phyloP scores from a whole-genome alignment of 1,140 invertebrate species.

The Amyelois transitella region DNA sequence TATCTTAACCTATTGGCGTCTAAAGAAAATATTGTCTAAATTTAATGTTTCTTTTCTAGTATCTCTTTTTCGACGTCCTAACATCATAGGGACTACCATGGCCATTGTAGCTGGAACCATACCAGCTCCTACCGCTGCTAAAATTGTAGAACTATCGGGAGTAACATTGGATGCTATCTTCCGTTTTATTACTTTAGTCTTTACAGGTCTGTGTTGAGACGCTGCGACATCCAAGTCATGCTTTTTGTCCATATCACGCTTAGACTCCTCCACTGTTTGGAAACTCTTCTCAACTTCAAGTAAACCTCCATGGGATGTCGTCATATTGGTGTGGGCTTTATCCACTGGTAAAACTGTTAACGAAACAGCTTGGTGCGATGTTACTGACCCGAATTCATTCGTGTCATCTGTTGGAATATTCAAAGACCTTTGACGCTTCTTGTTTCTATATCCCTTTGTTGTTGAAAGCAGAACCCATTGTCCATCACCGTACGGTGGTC shows the following conservation, averaged over 20 bases:
- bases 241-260: slow-evolving; percentile 59
- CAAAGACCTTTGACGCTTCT: slow-evolving; percentile 66
- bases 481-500: slow-evolving; percentile 80
- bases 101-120: slow-evolving; percentile 87
- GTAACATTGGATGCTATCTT: slow-evolving; percentile 41
- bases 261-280: slow-evolving; percentile 79
- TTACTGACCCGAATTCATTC: slow-evolving; percentile 40
- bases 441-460: slow-evolving; percentile 81
- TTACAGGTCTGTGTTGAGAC: slow-evolving; percentile 39
- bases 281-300: slow-evolving; percentile 83
- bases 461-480: slow-evolving; percentile 85
- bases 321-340: slow-evolving; percentile 78
- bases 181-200: slow-evolving; percentile 51
- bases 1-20: slow-evolving; percentile 15
- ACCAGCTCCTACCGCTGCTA: slow-evolving; percentile 84
- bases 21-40: slow-evolving; percentile 25
- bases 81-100: slow-evolving; percentile 84
- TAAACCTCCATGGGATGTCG: slow-evolving; percentile 83
- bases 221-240: slow-evolving; percentile 40
- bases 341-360: slow-evolving; percentile 82
- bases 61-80: slow-evolving; percentile 74
- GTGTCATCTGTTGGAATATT: slow-evolving; percentile 34
- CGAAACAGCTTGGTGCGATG: slow-evolving; percentile 76
- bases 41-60: slow-evolving; percentile 17
- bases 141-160: slow-evolving; percentile 76